phyloP scores from a whole-genome alignment of 2,797 vertebrate species.

The Psittacula derbiana region DNA sequence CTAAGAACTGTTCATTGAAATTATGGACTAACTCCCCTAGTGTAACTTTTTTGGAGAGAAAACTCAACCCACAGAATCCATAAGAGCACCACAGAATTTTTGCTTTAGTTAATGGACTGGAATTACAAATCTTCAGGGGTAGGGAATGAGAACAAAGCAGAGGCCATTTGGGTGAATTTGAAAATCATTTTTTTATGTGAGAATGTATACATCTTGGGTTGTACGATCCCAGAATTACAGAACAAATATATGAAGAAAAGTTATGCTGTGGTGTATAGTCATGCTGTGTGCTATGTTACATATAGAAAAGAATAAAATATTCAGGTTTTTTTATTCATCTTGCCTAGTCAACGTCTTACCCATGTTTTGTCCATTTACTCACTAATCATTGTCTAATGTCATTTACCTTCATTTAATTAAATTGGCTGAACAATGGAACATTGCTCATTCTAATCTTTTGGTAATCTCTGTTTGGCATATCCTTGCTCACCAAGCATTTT shows the following conservation, averaged over 20 bases:
- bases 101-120: not conserved
- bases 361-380: not conserved
- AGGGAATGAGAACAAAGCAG: not conserved
- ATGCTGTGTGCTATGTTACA: not conserved
- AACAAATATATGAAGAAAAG: not conserved
- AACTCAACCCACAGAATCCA: not conserved
- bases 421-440: not conserved
- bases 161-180: not conserved
- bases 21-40: not conserved
- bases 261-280: not conserved
- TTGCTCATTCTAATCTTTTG: slow-evolving; percentile 7
- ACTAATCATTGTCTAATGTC: not conserved
- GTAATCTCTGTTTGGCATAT: not conserved
- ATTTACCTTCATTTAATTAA: slow-evolving; percentile 33
- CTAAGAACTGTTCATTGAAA: not conserved
- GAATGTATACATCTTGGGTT: not conserved
- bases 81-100: not conserved
- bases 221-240: not conserved
- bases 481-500: not conserved
- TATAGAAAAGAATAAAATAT: not conserved
- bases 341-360: not conserved
- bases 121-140: not conserved
- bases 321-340: not conserved
- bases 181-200: not conserved
- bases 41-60: not conserved